Percentiles rank a stretch among this genome's conserved stretches.
phyloP scores from a whole-genome alignment of 2,113 vertebrate genomes.

The Grallaria varia region DNA sequence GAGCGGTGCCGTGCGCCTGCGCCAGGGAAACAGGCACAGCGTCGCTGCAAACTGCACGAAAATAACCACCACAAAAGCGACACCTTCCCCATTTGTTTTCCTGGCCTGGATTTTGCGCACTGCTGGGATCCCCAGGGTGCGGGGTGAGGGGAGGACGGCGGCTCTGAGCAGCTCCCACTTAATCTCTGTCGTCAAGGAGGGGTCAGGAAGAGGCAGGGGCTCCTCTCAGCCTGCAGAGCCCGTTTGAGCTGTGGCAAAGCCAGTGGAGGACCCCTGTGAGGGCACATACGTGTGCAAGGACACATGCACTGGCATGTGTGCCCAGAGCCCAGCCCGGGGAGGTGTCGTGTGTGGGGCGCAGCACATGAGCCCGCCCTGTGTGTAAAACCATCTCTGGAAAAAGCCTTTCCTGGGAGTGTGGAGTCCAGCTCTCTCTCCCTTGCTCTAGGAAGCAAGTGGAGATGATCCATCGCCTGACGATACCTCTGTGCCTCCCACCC shows the following conservation, averaged over 20 bases:
- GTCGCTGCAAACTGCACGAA: neutral
- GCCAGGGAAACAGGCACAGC: fast-evolving
- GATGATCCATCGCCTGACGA: neutral
- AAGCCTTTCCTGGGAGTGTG: fast-evolving
- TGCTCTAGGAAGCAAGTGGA: neutral
- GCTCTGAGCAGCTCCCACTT: neutral
- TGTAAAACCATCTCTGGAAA: neutral
- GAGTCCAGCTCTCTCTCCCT: neutral
- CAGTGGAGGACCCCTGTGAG: neutral
- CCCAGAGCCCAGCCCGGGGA: neutral
- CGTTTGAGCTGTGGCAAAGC: neutral
- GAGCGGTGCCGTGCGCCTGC: neutral
- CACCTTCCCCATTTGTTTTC: neutral
- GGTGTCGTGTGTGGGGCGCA: fast-evolving
- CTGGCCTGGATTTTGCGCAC: neutral
- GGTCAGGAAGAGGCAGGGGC: neutral
- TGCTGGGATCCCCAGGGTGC: neutral
- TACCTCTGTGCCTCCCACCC: neutral
- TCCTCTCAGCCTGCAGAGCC: neutral
- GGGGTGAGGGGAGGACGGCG: neutral
- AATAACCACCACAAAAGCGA: neutral
- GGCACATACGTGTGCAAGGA: neutral
- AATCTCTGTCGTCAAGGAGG: neutral
- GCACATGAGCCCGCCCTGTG: neutral
- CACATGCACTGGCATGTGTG: neutral